Conservation (phyloP, 2,888 invertebrate species). For the Leptopilina drosophilae region DNA sequence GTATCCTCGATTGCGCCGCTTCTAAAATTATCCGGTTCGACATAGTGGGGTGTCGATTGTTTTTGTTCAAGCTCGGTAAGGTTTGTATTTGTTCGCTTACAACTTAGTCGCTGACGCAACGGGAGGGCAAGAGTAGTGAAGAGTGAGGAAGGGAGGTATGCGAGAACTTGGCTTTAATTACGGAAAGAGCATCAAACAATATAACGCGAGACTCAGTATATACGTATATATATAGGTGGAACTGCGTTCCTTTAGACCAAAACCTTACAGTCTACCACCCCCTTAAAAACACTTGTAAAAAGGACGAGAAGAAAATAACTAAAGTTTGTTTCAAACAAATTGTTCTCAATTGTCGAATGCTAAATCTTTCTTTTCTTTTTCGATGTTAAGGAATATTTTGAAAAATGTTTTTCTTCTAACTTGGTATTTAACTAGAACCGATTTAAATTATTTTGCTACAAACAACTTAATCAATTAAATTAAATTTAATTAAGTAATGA, state of each 20-base stretch:
- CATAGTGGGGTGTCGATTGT: conserved; percentile 14
- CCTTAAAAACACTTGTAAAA: conserved; percentile 3
- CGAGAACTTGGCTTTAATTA: conserved; percentile 28
- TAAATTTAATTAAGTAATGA: no score
- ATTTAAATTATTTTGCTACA: no score
- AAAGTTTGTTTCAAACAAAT: no score
- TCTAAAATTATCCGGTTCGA: conserved; percentile 19
- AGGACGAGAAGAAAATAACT: neutral
- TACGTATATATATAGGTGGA: no score
- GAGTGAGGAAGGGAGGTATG: neutral
- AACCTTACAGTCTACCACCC: conserved; percentile 1
- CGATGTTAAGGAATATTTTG: no score
- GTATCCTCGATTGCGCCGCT: conserved; percentile 30
- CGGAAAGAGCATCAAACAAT: conserved; percentile 35
- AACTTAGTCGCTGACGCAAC: conserved; percentile 26
- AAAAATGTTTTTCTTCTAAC: no score
- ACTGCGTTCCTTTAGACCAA: neutral
- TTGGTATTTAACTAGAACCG: no score
- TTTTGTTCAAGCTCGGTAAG: conserved; percentile 25
- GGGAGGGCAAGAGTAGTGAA: neutral
- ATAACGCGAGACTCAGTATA: neutral
- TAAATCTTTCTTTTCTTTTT: no score
- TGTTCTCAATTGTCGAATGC: no score
- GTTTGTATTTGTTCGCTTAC: conserved; percentile 17
- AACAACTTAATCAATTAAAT: no score